Evolutionary conservation across 2,888 invertebrate species (phyloP).

Genomic region (Hipparchia semele): DNA sequence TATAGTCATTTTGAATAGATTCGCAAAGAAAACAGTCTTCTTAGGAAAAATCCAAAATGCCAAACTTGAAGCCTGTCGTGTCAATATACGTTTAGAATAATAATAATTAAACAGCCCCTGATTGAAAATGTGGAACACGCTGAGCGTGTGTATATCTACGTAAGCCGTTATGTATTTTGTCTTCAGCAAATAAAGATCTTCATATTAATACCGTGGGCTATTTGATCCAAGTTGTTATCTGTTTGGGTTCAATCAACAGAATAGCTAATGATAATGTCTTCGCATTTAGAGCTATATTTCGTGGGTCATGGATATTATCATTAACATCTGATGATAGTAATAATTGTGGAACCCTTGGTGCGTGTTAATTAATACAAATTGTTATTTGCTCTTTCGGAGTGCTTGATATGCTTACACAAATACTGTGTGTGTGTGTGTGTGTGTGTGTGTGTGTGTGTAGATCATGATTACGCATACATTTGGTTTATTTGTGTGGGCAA

Average conservation of each 20-base stretch:
- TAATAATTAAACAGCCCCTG: too few species aligned
- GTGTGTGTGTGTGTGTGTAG: neutral
- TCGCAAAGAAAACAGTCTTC: too few species aligned
- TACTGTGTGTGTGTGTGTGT: neutral
- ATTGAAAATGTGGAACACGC: too few species aligned
- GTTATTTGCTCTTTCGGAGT: slow-evolving; percentile 10
- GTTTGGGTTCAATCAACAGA: slow-evolving; percentile 17
- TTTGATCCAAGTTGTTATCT: slow-evolving; percentile 18
- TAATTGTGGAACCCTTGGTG: slow-evolving; percentile 13
- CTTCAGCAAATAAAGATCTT: slow-evolving; percentile 17
- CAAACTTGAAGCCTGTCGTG: too few species aligned
- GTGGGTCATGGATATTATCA: slow-evolving; percentile 16
- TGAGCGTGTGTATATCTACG: too few species aligned
- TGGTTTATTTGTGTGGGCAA: neutral
- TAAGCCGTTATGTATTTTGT: neutral
- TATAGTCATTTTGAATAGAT: too few species aligned
- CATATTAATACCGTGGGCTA: slow-evolving; percentile 14
- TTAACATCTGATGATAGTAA: slow-evolving; percentile 14
- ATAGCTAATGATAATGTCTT: slow-evolving; percentile 13
- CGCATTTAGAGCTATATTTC: slow-evolving; percentile 16
- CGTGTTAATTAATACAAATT: slow-evolving; percentile 17
- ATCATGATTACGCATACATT: neutral
- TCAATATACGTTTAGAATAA: too few species aligned
- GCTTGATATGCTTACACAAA: neutral
- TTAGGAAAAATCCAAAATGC: too few species aligned